phyloP scores from a whole-genome alignment of 2,888 invertebrate species.

The Tetragonula carbonaria region DNA sequence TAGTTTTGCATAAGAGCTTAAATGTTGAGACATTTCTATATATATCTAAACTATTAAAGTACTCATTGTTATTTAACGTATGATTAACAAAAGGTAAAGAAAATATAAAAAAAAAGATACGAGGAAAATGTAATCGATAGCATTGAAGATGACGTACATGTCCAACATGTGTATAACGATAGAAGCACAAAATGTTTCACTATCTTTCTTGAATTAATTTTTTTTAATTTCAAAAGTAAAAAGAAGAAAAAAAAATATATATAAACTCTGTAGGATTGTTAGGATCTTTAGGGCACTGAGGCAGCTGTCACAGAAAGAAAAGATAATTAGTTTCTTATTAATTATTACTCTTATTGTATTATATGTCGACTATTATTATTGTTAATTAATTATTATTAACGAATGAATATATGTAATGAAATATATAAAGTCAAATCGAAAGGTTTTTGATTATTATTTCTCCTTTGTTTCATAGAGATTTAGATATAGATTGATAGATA shows the following conservation, averaged over 20 bases:
- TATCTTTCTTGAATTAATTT: slow-evolving; percentile 31
- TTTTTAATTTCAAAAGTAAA: slow-evolving; percentile 38
- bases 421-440: slow-evolving; percentile 79
- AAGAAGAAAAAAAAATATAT: not conserved
- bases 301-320: slow-evolving; percentile 83
- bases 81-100: slow-evolving; percentile 35
- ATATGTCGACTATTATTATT: slow-evolving; percentile 81
- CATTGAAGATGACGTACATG: slow-evolving; percentile 51
- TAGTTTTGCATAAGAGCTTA: slow-evolving; percentile 43
- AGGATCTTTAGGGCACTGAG: slow-evolving; percentile 83
- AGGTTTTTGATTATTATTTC: slow-evolving; percentile 37
- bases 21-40: slow-evolving; percentile 41
- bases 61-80: slow-evolving; percentile 42
- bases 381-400: slow-evolving; percentile 79
- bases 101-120: slow-evolving; percentile 23
- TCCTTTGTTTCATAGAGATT: not conserved
- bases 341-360: slow-evolving; percentile 82
- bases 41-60: slow-evolving; percentile 31
- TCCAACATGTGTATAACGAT: slow-evolving; percentile 47
- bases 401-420: slow-evolving; percentile 78
- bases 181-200: slow-evolving; percentile 41
- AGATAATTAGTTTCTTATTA: slow-evolving; percentile 82
- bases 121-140: slow-evolving; percentile 42
- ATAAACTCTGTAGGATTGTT: slow-evolving; percentile 82
- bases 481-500: not conserved